Evolutionary conservation across 2,888 invertebrate genomes (phyloP).

Genomic region (Archaeoteleia sp.): DNA sequence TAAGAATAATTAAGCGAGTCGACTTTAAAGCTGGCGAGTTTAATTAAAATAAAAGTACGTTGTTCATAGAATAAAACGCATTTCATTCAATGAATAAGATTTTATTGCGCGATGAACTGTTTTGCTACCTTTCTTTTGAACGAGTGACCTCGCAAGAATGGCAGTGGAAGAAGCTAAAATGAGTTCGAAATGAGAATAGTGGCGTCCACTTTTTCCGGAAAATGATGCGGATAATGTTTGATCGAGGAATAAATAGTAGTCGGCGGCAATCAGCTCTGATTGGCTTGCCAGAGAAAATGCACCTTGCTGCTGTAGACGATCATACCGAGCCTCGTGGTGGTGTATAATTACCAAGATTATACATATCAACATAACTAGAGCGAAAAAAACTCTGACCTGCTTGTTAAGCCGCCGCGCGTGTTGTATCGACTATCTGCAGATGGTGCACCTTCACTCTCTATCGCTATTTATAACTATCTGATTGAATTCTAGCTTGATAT

Average conservation of each 20-base stretch:
- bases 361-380: slow-evolving; percentile 70
- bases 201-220: slow-evolving; percentile 38
- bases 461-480: slow-evolving; percentile 61
- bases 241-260: slow-evolving; percentile 44
- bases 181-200: slow-evolving; percentile 38
- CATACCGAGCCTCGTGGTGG: slow-evolving; percentile 20
- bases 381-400: slow-evolving; percentile 68
- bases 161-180: slow-evolving; percentile 30
- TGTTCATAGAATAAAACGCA: neutral
- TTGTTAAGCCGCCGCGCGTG: slow-evolving; percentile 60
- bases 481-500: slow-evolving; percentile 60
- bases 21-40: neutral
- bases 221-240: slow-evolving; percentile 44
- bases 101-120: slow-evolving; percentile 23
- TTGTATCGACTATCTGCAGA: slow-evolving; percentile 34
- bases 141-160: slow-evolving; percentile 21
- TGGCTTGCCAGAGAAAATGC: slow-evolving; percentile 39
- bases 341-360: slow-evolving; percentile 68
- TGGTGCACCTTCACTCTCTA: slow-evolving; percentile 58
- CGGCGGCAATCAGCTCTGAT: slow-evolving; percentile 47
- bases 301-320: slow-evolving; percentile 21
- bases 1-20: too few relatives aligned
- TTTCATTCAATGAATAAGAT: slow-evolving; percentile 16
- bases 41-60: neutral
- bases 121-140: slow-evolving; percentile 32